Conservation (phyloP, 2,888 invertebrate genomes). For the Flexamia atlantica region DNA sequence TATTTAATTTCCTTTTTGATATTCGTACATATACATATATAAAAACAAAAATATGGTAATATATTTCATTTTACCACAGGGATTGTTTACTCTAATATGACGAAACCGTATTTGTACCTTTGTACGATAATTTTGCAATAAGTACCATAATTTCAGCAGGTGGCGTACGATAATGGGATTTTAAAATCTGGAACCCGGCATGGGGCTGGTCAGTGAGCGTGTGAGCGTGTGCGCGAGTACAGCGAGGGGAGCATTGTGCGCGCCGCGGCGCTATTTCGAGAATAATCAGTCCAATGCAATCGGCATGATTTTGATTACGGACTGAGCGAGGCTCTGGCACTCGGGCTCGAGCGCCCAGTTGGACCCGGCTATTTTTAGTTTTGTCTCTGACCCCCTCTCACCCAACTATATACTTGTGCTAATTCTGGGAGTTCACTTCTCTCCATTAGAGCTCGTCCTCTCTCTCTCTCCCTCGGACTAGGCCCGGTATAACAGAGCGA, state of each 20-base stretch:
- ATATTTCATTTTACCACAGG: too few species aligned
- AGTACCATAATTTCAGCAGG: too few species aligned
- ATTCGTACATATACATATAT: too few species aligned
- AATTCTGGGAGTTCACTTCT: slow-evolving; percentile 49
- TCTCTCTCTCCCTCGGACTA: slow-evolving; percentile 28
- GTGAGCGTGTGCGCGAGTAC: neutral
- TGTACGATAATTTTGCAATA: too few species aligned
- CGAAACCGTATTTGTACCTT: too few species aligned
- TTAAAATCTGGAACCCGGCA: too few species aligned
- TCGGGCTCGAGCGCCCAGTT: slow-evolving; percentile 20
- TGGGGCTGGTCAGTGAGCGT: slow-evolving; percentile 6
- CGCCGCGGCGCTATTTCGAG: neutral
- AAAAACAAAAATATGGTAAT: too few species aligned
- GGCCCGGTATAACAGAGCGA: neutral
- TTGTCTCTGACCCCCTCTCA: slow-evolving; percentile 58
- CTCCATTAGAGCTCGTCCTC: slow-evolving; percentile 3
- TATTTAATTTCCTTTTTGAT: too few species aligned
- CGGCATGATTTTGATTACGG: slow-evolving; percentile 23
- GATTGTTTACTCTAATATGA: too few species aligned
- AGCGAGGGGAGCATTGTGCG: neutral
- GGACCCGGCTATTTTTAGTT: slow-evolving; percentile 47
- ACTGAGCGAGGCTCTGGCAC: neutral
- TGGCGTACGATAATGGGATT: too few species aligned
- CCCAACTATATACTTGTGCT: slow-evolving; percentile 58
- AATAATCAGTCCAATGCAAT: slow-evolving; percentile 35